phyloP scores from a whole-genome alignment of 1,140 invertebrate species.

The Lepidurus apus region DNA sequence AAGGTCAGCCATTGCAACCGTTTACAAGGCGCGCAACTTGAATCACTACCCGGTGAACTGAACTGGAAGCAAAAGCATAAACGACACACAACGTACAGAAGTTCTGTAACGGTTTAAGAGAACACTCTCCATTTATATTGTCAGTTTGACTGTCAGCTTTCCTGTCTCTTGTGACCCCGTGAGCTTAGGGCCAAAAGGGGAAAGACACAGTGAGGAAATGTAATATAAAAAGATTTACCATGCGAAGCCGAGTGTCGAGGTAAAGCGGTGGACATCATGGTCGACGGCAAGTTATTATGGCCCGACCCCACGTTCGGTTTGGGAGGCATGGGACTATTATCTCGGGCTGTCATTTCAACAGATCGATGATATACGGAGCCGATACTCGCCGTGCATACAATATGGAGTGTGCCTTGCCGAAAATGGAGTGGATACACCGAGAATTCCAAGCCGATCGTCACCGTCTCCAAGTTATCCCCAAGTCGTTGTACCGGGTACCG shows the following conservation, averaged over 20 bases:
- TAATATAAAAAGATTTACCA: neutral
- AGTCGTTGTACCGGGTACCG: neutral
- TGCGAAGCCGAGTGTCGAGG: conserved; percentile 8
- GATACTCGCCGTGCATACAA: neutral
- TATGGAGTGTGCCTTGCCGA: neutral
- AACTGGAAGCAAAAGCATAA: no score
- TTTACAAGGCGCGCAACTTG: no score
- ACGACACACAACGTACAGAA: no score
- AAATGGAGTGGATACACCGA: neutral
- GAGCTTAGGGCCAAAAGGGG: neutral
- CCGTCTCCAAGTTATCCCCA: neutral
- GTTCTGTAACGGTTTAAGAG: no score
- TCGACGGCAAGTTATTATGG: neutral
- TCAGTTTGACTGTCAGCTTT: no score
- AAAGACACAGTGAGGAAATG: neutral
- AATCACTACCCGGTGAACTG: no score
- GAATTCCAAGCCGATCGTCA: neutral
- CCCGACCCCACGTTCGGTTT: conserved; percentile 8
- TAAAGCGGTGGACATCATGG: neutral
- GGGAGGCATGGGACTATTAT: neutral
- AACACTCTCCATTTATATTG: no score
- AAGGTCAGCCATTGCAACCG: no score
- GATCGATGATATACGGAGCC: conserved; percentile 2
- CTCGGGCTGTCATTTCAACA: conserved; percentile 2
- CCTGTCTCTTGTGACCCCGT: no score